Evolutionary conservation across 2,113 vertebrate species (phyloP).

Genomic region (Heliornis fulica): DNA sequence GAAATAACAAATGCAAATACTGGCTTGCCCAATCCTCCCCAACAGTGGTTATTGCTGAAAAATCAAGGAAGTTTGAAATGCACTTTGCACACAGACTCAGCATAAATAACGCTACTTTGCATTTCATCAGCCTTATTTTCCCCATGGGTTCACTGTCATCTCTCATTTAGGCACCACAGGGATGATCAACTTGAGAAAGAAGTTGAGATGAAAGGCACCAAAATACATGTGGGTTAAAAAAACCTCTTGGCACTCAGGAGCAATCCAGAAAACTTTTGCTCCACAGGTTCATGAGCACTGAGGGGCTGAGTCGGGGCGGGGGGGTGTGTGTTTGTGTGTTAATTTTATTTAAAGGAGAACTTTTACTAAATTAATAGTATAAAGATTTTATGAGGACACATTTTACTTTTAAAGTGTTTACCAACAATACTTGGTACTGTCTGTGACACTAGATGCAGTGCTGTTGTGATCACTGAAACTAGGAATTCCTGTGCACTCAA

Average conservation of each 20-base stretch:
- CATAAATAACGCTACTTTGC: constrained; percentile 42
- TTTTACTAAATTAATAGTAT: not conserved
- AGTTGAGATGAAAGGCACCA: constrained; percentile 52
- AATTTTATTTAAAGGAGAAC: not conserved
- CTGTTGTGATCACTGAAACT: not conserved
- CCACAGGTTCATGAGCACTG: not conserved
- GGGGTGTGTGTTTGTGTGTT: not conserved
- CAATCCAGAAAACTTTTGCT: constrained; percentile 3
- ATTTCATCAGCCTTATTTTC: constrained; percentile 64
- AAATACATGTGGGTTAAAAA: constrained; percentile 9
- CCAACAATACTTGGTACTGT: not conserved
- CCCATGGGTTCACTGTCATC: constrained; percentile 51
- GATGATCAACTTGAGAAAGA: constrained; percentile 53
- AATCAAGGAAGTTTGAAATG: constrained; percentile 58
- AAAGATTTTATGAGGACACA: not conserved
- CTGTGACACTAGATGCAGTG: not conserved
- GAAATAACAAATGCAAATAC: constrained; percentile 30
- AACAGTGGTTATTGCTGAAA: constrained; percentile 8
- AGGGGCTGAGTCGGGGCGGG: not conserved
- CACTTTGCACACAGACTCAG: constrained; percentile 36
- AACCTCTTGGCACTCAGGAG: not conserved
- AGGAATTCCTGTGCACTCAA: not conserved
- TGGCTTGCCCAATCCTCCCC: not conserved
- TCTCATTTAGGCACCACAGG: constrained; percentile 64
- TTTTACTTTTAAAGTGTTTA: not conserved